Evolutionary conservation across 2,113 vertebrate species (phyloP).

Genomic region (Semicossyphus pulcher): DNA sequence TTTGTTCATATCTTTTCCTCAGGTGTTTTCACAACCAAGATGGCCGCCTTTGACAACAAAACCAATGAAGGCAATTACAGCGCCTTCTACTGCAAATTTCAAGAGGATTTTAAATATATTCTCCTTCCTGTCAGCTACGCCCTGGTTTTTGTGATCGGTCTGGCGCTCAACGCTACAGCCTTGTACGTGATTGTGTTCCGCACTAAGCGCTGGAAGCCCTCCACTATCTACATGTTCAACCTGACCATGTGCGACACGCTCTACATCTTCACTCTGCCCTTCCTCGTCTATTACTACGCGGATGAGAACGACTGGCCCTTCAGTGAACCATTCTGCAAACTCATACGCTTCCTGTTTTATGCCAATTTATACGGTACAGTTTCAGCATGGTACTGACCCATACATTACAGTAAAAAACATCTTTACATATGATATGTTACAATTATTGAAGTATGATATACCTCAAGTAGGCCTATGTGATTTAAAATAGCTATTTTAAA

Average conservation of each 20-base stretch:
- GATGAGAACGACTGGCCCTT: conserved; percentile 95
- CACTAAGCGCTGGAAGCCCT: conserved; percentile 92
- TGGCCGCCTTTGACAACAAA: conserved; percentile 52
- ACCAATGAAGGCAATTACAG: conserved; percentile 38
- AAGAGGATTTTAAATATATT: conserved; percentile 93
- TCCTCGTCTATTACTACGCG: conserved; percentile 94
- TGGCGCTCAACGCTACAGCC: conserved; percentile 88
- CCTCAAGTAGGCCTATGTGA: too few species aligned
- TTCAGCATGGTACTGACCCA: neutral
- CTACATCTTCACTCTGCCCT: conserved; percentile 93
- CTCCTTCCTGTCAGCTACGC: conserved; percentile 92
- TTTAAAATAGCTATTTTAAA: too few species aligned
- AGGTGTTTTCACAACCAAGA: conserved; percentile 57
- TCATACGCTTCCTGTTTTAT: conserved; percentile 96
- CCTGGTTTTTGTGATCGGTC: conserved; percentile 90
- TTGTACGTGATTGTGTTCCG: conserved; percentile 91
- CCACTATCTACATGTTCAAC: conserved; percentile 97
- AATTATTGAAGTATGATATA: neutral
- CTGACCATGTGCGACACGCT: conserved; percentile 90
- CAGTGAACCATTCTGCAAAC: conserved; percentile 89
- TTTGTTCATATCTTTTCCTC: conserved; percentile 1
- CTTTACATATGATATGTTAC: neutral
- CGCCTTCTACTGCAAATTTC: conserved; percentile 83
- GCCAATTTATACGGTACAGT: conserved; percentile 93
- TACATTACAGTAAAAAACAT: neutral